Percentiles rank a stretch among this genome's conserved stretches.
Conservation (phyloP, 1,140 invertebrate species). For the Orius laevigatus region DNA sequence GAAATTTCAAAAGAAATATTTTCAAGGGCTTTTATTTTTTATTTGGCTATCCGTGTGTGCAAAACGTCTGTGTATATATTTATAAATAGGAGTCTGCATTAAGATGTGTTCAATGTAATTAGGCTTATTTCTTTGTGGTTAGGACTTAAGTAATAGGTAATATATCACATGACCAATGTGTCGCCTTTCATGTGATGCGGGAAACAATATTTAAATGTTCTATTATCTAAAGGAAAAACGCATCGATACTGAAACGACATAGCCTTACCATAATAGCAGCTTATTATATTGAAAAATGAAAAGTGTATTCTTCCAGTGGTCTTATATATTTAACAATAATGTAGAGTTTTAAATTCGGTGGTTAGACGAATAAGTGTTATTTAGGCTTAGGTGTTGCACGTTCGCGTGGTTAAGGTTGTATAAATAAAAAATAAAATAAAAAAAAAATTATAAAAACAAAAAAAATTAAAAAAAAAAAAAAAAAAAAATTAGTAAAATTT, state of each 20-base stretch:
- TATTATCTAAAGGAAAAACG: neutral
- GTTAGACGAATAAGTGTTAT: no score
- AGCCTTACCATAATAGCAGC: constrained; percentile 15
- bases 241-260: constrained; percentile 13
- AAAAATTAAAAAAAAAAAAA: neutral
- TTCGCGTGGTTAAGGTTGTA: constrained; percentile 13
- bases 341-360: neutral
- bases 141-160: constrained; percentile 7
- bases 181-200: constrained; percentile 10
- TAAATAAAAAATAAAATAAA: neutral
- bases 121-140: constrained; percentile 14
- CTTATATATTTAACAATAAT: constrained; percentile 12
- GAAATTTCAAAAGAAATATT: constrained; percentile 6
- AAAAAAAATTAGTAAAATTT: neutral
- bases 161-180: constrained; percentile 15
- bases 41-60: neutral
- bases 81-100: constrained; percentile 11
- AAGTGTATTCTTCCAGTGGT: constrained; percentile 18
- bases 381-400: no score
- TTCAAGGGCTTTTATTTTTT: constrained; percentile 2
- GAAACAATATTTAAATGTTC: neutral
- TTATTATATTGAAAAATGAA: neutral
- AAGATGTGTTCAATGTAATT: constrained; percentile 18
- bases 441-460: constrained; percentile 3
- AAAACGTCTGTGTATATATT: constrained; percentile 5